Percentiles rank a stretch among this genome's conserved stretches.
Evolutionary conservation across 2,888 invertebrate species (phyloP).

Genomic region (Apodemia mormo): DNA sequence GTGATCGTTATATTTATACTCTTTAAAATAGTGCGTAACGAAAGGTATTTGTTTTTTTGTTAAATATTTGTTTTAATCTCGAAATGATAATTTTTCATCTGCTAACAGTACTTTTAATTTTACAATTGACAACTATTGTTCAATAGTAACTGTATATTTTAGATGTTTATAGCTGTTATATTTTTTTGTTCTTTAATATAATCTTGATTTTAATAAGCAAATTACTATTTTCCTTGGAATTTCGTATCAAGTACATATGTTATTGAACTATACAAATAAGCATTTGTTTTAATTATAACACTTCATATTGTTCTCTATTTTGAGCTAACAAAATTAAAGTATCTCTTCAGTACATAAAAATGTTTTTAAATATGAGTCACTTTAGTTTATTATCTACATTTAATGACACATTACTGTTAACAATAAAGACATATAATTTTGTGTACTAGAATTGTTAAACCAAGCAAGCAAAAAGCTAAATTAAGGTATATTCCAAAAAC

Average conservation of each 20-base stretch:
- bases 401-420: neutral
- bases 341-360: neutral
- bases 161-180: neutral
- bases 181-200: neutral
- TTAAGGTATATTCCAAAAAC: too few species aligned
- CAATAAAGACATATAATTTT: neutral
- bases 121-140: constrained; percentile 8
- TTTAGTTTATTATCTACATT: neutral
- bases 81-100: constrained; percentile 13
- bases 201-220: neutral
- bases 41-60: neutral
- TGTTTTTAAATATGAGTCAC: neutral
- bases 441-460: neutral
- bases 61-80: constrained; percentile 23
- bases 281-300: neutral
- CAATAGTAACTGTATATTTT: constrained; percentile 14
- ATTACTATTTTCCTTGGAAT: neutral
- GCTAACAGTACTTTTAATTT: constrained; percentile 12
- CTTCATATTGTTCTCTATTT: neutral
- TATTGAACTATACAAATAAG: neutral
- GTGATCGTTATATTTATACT: constrained; percentile 32
- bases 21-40: neutral
- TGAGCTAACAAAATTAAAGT: neutral
- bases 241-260: neutral
- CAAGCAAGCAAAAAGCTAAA: too few species aligned